Evolutionary conservation across 2,113 vertebrate genomes (phyloP).

Genomic region (Trematocara marginatum): DNA sequence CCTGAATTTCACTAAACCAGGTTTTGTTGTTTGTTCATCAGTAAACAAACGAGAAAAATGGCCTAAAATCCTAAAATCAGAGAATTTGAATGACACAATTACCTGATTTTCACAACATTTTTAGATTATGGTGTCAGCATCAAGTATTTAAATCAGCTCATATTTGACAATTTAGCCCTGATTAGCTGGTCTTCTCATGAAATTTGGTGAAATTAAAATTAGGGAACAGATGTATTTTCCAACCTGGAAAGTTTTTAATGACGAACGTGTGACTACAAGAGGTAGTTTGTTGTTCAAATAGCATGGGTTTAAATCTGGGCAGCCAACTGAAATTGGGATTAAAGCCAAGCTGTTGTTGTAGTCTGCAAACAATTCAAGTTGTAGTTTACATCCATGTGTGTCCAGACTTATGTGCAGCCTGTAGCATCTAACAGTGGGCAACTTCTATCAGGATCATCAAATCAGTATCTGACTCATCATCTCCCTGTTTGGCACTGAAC

Average conservation of each 20-base stretch:
- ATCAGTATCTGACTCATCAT: neutral
- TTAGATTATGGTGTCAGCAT: neutral
- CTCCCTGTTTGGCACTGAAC: neutral
- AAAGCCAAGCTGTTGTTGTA: neutral
- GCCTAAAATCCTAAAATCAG: neutral
- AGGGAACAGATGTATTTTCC: neutral
- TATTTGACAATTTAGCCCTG: neutral
- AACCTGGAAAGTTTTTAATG: neutral
- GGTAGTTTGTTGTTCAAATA: conserved; percentile 15
- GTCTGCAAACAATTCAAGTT: neutral
- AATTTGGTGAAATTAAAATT: neutral
- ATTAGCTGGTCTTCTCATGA: neutral
- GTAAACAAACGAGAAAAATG: neutral
- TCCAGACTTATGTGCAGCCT: neutral
- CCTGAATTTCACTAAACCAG: neutral
- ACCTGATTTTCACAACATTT: neutral
- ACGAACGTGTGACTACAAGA: conserved; percentile 5
- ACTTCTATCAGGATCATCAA: neutral
- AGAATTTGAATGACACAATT: neutral
- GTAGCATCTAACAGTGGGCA: neutral
- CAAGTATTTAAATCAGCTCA: neutral
- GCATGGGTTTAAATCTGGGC: neutral
- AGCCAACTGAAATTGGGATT: neutral
- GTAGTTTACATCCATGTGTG: neutral
- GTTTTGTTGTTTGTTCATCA: neutral